Evolutionary conservation across 2,888 invertebrate genomes (phyloP).

Genomic region (Pantelozetes paolii): DNA sequence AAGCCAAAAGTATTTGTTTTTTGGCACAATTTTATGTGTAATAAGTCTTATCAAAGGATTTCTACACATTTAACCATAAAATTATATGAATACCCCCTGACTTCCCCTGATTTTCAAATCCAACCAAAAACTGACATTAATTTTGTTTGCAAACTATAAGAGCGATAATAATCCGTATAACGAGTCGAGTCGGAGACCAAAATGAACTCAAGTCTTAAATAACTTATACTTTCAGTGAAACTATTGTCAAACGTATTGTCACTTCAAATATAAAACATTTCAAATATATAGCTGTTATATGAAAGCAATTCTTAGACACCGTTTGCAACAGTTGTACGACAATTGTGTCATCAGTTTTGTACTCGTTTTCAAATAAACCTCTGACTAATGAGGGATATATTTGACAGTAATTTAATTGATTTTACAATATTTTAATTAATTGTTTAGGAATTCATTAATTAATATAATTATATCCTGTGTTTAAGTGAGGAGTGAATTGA

Average conservation of each 20-base stretch:
- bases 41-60: no score
- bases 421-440: no score
- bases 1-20: no score
- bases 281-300: background rate
- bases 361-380: background rate
- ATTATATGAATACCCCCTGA: no score
- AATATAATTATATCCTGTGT: no score
- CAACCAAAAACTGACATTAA: background rate
- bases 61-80: no score
- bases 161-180: constrained; percentile 32
- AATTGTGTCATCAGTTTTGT: background rate
- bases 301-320: background rate
- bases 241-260: background rate
- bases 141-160: constrained; percentile 31
- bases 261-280: background rate
- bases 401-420: background rate
- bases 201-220: background rate
- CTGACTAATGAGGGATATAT: background rate
- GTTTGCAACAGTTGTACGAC: background rate
- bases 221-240: background rate
- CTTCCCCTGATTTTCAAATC: background rate
- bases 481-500: no score
- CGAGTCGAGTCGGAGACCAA: constrained; percentile 23
- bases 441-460: no score
- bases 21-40: no score